A percentile compares a stretch with the other conserved stretches of the same genome.
Evolutionary conservation across 2,113 vertebrate genomes (phyloP).

Genomic region (Anthoscopus minutus): DNA sequence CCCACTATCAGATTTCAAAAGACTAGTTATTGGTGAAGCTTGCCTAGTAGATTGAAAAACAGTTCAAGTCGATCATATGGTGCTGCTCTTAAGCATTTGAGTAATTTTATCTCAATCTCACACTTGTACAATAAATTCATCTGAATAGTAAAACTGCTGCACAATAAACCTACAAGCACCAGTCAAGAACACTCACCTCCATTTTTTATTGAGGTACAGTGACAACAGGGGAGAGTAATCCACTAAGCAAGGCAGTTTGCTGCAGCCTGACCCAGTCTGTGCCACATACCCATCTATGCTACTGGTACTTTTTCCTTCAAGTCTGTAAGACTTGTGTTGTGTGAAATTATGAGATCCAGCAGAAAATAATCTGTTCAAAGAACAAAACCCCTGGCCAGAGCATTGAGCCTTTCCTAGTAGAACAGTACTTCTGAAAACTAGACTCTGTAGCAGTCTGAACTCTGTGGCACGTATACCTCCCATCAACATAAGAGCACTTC

Average conservation of each 20-base stretch:
- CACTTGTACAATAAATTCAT: not conserved
- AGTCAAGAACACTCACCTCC: not conserved
- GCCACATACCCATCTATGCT: not conserved
- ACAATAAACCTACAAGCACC: not conserved
- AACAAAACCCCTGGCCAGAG: not conserved
- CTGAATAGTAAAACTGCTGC: not conserved
- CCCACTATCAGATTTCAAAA: not conserved
- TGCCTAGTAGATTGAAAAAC: not conserved
- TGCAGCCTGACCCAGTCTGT: not conserved
- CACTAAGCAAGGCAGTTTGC: not conserved
- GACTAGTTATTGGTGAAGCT: not conserved
- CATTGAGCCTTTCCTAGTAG: not conserved
- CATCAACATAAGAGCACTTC: not conserved
- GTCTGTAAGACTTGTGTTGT: not conserved
- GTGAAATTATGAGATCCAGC: not conserved
- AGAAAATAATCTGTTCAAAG: not conserved
- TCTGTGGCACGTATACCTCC: accelerated
- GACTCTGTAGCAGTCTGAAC: not conserved
- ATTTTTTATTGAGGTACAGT: not conserved
- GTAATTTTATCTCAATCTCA: not conserved
- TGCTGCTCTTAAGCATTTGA: not conserved
- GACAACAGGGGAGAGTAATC: not conserved
- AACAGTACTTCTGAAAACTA: not conserved
- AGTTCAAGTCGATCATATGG: not conserved
- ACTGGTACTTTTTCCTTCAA: not conserved